These are phyloP conservation scores for Agelastica alni DNA, from an alignment of 2,888 invertebrate genomes.

Conservation along the genomic window DNA sequence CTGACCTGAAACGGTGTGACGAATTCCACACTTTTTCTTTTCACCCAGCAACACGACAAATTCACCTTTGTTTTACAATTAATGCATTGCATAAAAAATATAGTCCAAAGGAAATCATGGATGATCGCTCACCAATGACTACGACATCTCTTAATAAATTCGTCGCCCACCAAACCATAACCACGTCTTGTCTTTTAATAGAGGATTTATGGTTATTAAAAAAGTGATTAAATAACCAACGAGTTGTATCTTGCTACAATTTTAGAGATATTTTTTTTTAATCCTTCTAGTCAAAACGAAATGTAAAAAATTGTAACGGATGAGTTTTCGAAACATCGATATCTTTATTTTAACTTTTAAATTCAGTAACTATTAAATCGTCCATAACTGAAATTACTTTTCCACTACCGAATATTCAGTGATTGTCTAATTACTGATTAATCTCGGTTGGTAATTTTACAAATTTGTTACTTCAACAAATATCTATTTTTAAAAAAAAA, in stretches of 20 bases:
- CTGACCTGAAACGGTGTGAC: slow-evolving; percentile 28
- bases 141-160: slow-evolving; percentile 41
- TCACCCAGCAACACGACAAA: slow-evolving; percentile 14
- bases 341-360: no score
- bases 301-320: no score
- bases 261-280: no score
- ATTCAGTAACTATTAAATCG: no score
- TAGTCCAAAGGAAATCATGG: slow-evolving; percentile 39
- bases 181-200: slow-evolving; percentile 33
- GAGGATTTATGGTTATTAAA: slow-evolving; percentile 43
- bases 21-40: slow-evolving; percentile 23
- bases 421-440: no score
- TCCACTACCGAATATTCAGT: no score
- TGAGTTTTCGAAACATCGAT: no score
- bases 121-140: slow-evolving; percentile 32
- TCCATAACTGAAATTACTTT: no score
- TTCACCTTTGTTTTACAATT: slow-evolving; percentile 24
- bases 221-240: background rate
- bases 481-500: no score
- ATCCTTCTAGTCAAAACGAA: no score
- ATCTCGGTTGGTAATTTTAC: no score
- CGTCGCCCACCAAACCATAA: slow-evolving; percentile 39
- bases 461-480: no score
- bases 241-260: background rate
- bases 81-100: slow-evolving; percentile 26